Base-by-base conservation (phyloP, 2,113 vertebrate species). In the Gopherus evgoodei region DNA sequence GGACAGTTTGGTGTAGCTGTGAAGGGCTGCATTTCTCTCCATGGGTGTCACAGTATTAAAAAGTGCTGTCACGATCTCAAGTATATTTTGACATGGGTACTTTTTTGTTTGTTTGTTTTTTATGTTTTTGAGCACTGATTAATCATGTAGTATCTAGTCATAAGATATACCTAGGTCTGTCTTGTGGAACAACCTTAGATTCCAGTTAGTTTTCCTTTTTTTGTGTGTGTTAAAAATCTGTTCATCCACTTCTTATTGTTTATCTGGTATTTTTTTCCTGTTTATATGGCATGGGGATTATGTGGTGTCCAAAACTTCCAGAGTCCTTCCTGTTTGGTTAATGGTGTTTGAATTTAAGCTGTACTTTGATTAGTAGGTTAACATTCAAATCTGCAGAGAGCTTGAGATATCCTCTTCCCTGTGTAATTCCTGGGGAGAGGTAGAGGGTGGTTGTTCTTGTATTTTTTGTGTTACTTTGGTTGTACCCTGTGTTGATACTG, bases 291-390 rank as follows among this genome's bases (percentile, higher is more conserved):
- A 29, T 50, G 86, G 62, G 49, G 88, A 69, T 72, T 76, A 79
- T 38, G 42, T 83, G 75, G 50, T 79, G 80, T 93, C 54, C 85
- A 54, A 27, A 54, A 81, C 83, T 92, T 94, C 50, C 80, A 11
- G 27, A 69, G 11, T 65, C 49, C n/a, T 81, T 79, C 65, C 78
- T 84, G 35, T 21, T 27, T 22, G 42, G 22, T 84, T 91, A 87
- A 80, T 80, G 81, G 27, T 52, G 91, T 72, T 91, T 86, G 95
- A 93, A 93, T 94, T 53, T 87, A 87, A 44, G 31, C 83, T 69
- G n/a, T 91, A 54, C 21, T 93, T 75, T 83, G 50, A 92, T 94
- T 86, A 92, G 62, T 38, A n/a, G 19, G 19, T 72, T 72, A 72
- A 19, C 87, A 57, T 89, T 92, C 79, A 87, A n/a, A 59, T 90